Evolutionary conservation across 1,140 invertebrate genomes (phyloP).

Genomic region (Vollenhovia emeryi): DNA sequence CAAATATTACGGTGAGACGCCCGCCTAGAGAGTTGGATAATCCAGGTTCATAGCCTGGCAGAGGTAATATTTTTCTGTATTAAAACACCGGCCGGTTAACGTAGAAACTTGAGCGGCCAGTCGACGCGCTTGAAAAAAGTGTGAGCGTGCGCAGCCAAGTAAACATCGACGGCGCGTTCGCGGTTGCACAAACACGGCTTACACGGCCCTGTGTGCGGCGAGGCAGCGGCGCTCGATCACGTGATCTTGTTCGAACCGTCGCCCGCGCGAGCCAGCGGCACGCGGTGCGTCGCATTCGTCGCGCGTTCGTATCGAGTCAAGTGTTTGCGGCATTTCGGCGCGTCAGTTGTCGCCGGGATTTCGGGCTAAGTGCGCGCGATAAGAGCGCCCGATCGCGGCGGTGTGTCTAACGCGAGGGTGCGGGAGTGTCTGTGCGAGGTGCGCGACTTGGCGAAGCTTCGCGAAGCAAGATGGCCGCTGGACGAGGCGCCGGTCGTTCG

Average conservation of each 20-base stretch:
- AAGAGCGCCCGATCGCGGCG: background rate
- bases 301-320: background rate
- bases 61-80: no score
- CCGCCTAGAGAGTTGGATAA: no score
- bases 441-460: background rate
- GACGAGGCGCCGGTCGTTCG: no score
- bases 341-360: no score
- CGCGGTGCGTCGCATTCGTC: background rate
- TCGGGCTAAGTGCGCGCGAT: background rate
- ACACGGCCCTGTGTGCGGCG: background rate
- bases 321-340: no score
- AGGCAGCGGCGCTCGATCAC: background rate
- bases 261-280: background rate
- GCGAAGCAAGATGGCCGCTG: background rate
- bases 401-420: background rate
- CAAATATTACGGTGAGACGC: no score
- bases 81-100: no score
- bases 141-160: no score
- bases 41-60: no score
- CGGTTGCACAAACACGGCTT: no score
- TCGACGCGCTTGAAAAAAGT: no score
- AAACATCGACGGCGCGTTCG: background rate
- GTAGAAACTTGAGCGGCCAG: no score
- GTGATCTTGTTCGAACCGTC: slow-evolving; percentile 13
- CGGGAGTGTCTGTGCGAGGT: background rate